phyloP scores from a whole-genome alignment of 2,113 vertebrate species.

The Candoia aspera region DNA sequence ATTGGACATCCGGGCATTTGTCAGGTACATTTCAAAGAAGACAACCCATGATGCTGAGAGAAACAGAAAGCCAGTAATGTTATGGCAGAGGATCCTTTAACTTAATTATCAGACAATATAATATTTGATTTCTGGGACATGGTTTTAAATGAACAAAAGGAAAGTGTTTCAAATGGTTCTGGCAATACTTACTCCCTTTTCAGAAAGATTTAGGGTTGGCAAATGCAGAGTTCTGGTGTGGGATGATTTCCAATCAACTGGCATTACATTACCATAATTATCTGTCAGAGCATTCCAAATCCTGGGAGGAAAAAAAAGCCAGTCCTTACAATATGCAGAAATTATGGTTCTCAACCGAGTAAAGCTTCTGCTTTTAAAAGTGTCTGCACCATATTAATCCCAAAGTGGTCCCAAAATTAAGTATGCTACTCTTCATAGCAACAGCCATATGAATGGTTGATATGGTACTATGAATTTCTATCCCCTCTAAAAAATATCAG shows the following conservation, averaged over 20 bases:
- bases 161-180: constrained; percentile 23
- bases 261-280: constrained; percentile 97
- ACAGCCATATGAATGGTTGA: not conserved
- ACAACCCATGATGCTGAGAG: not conserved
- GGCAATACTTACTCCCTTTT: constrained; percentile 81
- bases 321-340: constrained; percentile 2
- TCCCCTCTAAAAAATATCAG: not conserved
- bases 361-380: not conserved
- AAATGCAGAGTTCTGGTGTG: constrained; percentile 90
- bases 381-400: not conserved
- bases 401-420: not conserved
- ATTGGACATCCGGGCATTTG: not conserved
- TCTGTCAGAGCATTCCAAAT: constrained; percentile 97
- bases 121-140: constrained; percentile 8
- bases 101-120: constrained; percentile 8
- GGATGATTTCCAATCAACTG: constrained; percentile 97
- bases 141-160: constrained; percentile 7
- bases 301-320: constrained; percentile 68
- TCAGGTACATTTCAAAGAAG: not conserved
- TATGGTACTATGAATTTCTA: not conserved
- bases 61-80: not conserved
- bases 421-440: not conserved
- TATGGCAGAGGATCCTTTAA: not conserved
- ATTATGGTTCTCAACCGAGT: constrained; percentile 10
- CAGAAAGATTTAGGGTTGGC: constrained; percentile 89